Base-by-base conservation (phyloP, 2,888 invertebrate species). In the Agrotis exclamationis region DNA sequence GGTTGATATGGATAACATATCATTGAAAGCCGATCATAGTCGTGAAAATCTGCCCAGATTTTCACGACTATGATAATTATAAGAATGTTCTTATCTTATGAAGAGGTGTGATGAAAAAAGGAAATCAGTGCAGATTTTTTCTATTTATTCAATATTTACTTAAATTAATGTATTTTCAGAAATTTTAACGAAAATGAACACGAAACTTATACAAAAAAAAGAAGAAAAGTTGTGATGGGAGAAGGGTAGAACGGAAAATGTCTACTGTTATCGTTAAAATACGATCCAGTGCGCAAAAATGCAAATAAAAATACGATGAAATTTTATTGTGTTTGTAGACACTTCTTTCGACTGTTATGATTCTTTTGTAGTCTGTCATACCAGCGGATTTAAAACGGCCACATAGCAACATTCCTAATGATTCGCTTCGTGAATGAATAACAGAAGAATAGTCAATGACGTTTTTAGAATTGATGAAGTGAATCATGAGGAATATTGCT, bases 161-260 rank as follows among this genome's bases (percentile, higher is more conserved):
- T 18, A 56, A 56, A 24, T 45, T 11, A 56, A 24, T 44, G 14
- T 44, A 20, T 20, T 53, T 57, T 44, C 14, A 14, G 16, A 3
- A 6, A 24, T 54, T 44, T 44, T 28, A 57, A 57, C 24, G 0
- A 44, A 14, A 45, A n/a, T n/a, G 18, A 47, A 20, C 13, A 20
- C 1, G 1, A 11, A 48, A 11, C 13, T 33, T 39, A 48, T n/a
- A n/a, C 9, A 28, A 9, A 39, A 60, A 58, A 33, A 9, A 59
- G 5, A 33, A 28, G n/a, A 66, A 66, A 57, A 45, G 3, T 7
- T 5, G 7, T 48, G 28, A 48, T n/a, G 6, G 3, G 66, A 63
- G 57, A 75, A 57, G 79, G 56, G 76, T 68, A 54, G 56, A 24
- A 63, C 16, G 3, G 28, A 51, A 71, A 76, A 67, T 16, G 53